phyloP scores from a whole-genome alignment of 2,888 invertebrate species.

The Oegoconia quadripuncta region DNA sequence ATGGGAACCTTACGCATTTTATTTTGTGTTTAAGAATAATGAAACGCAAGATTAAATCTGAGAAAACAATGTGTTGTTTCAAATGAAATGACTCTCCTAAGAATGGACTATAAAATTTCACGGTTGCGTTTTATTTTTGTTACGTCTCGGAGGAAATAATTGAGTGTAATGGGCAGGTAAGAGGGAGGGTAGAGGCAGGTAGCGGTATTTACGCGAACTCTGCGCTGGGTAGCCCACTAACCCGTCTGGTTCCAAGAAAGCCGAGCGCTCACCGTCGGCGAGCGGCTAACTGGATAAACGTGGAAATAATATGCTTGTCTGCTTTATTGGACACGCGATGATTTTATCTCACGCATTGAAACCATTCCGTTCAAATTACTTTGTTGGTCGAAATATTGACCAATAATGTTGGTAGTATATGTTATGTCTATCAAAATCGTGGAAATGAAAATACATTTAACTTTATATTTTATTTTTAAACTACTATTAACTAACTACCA shows the following conservation, averaged over 20 bases:
- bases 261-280: slow-evolving; percentile 22
- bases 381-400: neutral
- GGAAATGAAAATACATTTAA: too few species aligned
- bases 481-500: too few species aligned
- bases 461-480: too few species aligned
- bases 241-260: slow-evolving; percentile 52
- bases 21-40: slow-evolving; percentile 9
- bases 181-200: too few species aligned
- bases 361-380: slow-evolving; percentile 11
- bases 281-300: slow-evolving; percentile 27
- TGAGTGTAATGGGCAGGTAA: too few species aligned
- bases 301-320: slow-evolving; percentile 30
- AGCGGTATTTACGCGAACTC: slow-evolving; percentile 30
- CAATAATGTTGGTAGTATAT: too few species aligned
- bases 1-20: slow-evolving; percentile 13
- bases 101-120: slow-evolving; percentile 32
- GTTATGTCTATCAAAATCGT: too few species aligned
- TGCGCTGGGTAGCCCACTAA: slow-evolving; percentile 41
- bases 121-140: slow-evolving; percentile 35
- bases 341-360: slow-evolving; percentile 7
- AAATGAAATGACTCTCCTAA: slow-evolving; percentile 23
- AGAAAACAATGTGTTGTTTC: slow-evolving; percentile 29
- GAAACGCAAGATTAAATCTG: slow-evolving; percentile 8
- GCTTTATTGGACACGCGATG: slow-evolving; percentile 29
- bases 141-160: slow-evolving; percentile 29